phyloP scores from a whole-genome alignment of 1,140 invertebrate genomes.

The Xylocopa sonorina region DNA sequence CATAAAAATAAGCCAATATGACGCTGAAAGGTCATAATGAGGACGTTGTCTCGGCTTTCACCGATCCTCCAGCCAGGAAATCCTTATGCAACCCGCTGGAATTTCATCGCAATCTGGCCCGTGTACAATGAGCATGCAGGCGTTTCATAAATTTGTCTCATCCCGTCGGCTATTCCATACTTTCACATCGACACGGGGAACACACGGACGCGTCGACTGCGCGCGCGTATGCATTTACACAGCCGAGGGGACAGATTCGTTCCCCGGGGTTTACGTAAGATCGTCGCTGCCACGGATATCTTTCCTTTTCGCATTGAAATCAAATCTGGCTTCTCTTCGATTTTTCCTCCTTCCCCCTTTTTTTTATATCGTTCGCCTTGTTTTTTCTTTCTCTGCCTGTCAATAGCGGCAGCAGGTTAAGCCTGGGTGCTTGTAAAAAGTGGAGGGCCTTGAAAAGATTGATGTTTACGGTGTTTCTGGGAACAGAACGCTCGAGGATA shows the following conservation, averaged over 20 bases:
- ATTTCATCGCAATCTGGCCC: slow-evolving; percentile 32
- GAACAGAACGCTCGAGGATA: neutral
- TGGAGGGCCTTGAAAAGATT: neutral
- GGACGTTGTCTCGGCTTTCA: slow-evolving; percentile 52
- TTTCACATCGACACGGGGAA: slow-evolving; percentile 25
- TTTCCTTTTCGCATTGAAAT: too few relatives aligned
- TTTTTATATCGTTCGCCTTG: neutral
- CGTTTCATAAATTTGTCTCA: slow-evolving; percentile 52
- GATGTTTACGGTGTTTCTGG: neutral
- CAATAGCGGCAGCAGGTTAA: neutral
- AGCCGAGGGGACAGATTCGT: slow-evolving; percentile 8
- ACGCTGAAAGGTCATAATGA: slow-evolving; percentile 42
- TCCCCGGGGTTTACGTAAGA: slow-evolving; percentile 14
- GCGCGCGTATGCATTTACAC: neutral
- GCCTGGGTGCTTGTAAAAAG: neutral
- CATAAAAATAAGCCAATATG: slow-evolving; percentile 34
- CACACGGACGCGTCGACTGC: neutral
- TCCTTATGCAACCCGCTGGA: slow-evolving; percentile 46
- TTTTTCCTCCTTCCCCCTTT: neutral
- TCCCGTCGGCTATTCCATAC: slow-evolving; percentile 17
- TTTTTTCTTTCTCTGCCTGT: neutral
- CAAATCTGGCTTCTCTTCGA: neutral
- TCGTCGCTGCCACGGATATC: neutral
- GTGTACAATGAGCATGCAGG: slow-evolving; percentile 34
- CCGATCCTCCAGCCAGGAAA: slow-evolving; percentile 37